Percentiles rank a stretch among this genome's conserved stretches.
These are phyloP conservation scores for Zaprionus inermis DNA, from an alignment of 1,140 invertebrate species.

Conservation along the genomic window DNA sequence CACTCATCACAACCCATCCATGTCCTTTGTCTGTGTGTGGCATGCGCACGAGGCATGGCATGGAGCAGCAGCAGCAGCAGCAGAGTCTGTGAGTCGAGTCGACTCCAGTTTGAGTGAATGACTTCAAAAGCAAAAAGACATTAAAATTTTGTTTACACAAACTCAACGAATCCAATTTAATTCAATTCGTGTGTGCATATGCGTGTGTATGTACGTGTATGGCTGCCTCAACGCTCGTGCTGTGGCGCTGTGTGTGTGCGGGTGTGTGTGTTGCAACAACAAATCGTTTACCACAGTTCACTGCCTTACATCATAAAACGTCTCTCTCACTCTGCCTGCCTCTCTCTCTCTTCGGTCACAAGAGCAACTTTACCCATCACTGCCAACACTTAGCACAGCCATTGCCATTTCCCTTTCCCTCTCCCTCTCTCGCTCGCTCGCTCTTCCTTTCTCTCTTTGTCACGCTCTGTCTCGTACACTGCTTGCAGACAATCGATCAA, in stretches of 20 bases:
- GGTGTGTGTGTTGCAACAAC: conserved; percentile 60
- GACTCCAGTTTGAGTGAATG: conserved; percentile 79
- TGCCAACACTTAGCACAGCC: conserved; percentile 39
- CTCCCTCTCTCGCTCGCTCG: not conserved
- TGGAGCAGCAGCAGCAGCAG: not conserved
- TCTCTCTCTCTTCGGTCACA: conserved; percentile 1
- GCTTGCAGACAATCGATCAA: conserved; percentile 74
- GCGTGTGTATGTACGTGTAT: conserved; percentile 23
- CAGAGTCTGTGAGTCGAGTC: conserved; percentile 55
- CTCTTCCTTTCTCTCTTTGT: conserved; percentile 5
- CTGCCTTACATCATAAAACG: conserved; percentile 78
- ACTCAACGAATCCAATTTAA: conserved; percentile 82
- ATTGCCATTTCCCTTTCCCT: conserved; percentile 8
- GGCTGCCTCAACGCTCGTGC: not conserved
- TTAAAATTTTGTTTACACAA: conserved; percentile 83
- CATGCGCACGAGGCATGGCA: conserved; percentile 36
- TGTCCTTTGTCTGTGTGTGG: conserved; percentile 53
- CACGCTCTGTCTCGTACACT: conserved; percentile 30
- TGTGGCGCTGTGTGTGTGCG: conserved; percentile 5
- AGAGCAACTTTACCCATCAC: conserved; percentile 45
- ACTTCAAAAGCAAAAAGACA: conserved; percentile 82
- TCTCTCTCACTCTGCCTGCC: conserved; percentile 20
- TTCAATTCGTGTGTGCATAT: conserved; percentile 70
- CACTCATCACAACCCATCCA: conserved; percentile 6
- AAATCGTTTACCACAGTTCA: conserved; percentile 81